Evolutionary conservation across 1,140 invertebrate genomes (phyloP).

Genomic region (Euura lappo): DNA sequence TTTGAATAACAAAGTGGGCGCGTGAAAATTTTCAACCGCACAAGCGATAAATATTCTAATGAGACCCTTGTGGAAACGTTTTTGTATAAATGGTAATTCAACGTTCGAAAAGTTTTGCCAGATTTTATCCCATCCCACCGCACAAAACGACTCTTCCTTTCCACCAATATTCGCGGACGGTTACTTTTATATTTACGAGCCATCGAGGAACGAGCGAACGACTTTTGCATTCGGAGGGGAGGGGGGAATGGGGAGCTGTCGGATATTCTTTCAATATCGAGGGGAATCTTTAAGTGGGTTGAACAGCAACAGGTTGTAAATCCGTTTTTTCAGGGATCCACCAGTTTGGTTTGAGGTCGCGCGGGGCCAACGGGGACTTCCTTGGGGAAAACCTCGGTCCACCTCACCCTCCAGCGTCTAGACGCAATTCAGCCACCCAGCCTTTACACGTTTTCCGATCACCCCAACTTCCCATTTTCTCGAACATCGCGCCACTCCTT

Average conservation of each 20-base stretch:
- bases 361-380: constrained; percentile 53
- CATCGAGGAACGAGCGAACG: constrained; percentile 39
- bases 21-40: neutral
- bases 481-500: constrained; percentile 8
- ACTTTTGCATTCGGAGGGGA: constrained; percentile 6
- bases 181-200: constrained; percentile 54
- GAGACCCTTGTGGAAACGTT: constrained; percentile 4
- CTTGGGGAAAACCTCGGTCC: constrained; percentile 45
- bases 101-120: neutral
- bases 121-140: constrained; percentile 22
- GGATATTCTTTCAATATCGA: constrained; percentile 63
- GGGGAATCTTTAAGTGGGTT: constrained; percentile 61
- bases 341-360: constrained; percentile 55
- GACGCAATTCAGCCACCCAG: constrained; percentile 44
- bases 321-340: constrained; percentile 59
- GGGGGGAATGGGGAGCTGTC: constrained; percentile 38
- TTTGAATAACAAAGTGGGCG: neutral
- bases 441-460: constrained; percentile 56
- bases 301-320: constrained; percentile 61
- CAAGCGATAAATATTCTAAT: constrained; percentile 6
- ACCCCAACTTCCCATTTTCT: constrained; percentile 38
- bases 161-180: constrained; percentile 43
- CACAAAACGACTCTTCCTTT: constrained; percentile 13
- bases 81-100: neutral
- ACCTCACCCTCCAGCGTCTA: constrained; percentile 34